Evolutionary conservation across 2,888 invertebrate species (phyloP).

Genomic region (Athetis lepigone): DNA sequence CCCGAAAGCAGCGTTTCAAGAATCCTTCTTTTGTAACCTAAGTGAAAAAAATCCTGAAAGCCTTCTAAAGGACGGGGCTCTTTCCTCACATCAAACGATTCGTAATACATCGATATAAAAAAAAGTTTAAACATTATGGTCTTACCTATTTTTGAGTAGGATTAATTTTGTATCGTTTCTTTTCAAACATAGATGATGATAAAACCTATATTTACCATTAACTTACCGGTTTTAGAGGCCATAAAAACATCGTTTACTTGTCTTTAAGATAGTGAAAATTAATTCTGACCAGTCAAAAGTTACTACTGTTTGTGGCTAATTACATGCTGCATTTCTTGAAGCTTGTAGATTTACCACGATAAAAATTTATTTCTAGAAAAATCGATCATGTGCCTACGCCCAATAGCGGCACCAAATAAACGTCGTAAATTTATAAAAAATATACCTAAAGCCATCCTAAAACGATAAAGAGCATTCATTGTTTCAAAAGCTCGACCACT

Average conservation of each 20-base stretch:
- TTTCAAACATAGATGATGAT: not conserved
- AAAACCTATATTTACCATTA: conserved; percentile 3
- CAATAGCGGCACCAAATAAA: conserved; percentile 41
- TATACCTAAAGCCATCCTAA: conserved; percentile 61
- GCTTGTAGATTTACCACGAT: not conserved
- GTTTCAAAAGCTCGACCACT: conserved; percentile 68
- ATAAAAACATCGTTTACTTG: not conserved
- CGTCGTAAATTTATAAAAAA: conserved; percentile 64
- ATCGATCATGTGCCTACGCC: conserved; percentile 23
- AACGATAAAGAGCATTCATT: conserved; percentile 70
- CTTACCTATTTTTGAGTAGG: not conserved
- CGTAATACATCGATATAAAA: not conserved
- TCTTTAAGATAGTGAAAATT: not conserved
- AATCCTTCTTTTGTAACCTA: conserved; percentile 30
- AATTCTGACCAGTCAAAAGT: not conserved
- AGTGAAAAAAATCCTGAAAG: conserved; percentile 12
- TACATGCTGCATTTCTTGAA: not conserved
- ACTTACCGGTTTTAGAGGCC: conserved; percentile 8
- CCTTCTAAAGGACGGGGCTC: conserved; percentile 18
- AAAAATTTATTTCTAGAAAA: not conserved
- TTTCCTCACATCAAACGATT: conserved; percentile 7
- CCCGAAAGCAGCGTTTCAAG: conserved; percentile 39
- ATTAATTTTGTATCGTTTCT: not conserved
- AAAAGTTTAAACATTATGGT: not conserved
- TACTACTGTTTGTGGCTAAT: not conserved